Evolutionary conservation across 2,113 vertebrate genomes (phyloP), one percentile per base, ranked within the genome.

Genomic region (Rhinolophus sinicus): DNA sequence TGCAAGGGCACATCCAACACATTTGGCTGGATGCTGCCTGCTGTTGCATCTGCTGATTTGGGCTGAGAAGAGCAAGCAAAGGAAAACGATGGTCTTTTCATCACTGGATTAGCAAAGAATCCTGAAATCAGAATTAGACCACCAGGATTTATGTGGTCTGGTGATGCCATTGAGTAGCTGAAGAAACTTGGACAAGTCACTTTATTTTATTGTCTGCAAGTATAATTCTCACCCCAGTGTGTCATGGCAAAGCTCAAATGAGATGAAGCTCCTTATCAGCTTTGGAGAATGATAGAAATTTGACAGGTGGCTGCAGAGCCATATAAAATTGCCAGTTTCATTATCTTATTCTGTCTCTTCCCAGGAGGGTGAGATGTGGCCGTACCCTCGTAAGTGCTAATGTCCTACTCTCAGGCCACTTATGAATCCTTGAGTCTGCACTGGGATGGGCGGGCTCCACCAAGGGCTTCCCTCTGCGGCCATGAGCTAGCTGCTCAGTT

Each of bases 361-460:
- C 24, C 40, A 0, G 3, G 15, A 54, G 21, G 2, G 26, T 88
- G 50, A 58, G 72, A 77, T 40, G 54, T 33, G 70, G 24, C 11
- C 2, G 5, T 12, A 7, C 2, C 33, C 26, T 56, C 18, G 1
- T 1, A 10, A 13, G 44, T 24, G 15, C 4, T 28, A 24, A 5
- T n/a, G 6, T 5, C 22, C 30, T 13, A 5, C 10, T 2, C 11
- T 28, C 4, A 22, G 24, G 30, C 3, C 22, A 3, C 10, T 52
- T 12, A 8, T 22, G 10, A 40, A 10, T 47, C 67, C 15, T 33
- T 1, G 35, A 33, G 47, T 73, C 22, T 22, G 3, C 8, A 9
- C 4, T 2, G 52, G 24, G 3, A 3, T 56, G n/a, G 22, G 10
- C 5, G 33, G 30, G 26, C 19, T 26, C 22, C 6, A 6, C 8